phyloP scores from a whole-genome alignment of 1,140 invertebrate species.

The Coptotermes formosanus region DNA sequence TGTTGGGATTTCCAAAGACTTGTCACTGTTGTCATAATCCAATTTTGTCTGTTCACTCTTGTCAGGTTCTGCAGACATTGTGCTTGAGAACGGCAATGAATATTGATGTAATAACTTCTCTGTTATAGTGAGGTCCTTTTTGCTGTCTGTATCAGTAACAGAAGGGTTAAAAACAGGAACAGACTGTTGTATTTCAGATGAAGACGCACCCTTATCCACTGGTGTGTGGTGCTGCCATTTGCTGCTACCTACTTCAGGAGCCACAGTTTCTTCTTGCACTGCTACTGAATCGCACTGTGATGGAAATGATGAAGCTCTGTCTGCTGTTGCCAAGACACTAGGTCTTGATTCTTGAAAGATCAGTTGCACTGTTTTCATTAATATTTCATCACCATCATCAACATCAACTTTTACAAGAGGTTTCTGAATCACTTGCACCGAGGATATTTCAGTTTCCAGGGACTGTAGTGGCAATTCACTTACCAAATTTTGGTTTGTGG shows the following conservation, averaged over 20 bases:
- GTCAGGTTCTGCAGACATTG: background rate
- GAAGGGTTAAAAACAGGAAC: background rate
- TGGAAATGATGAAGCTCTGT: background rate
- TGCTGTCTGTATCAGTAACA: background rate
- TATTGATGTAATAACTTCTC: background rate
- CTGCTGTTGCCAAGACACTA: slow-evolving; percentile 23
- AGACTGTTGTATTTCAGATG: background rate
- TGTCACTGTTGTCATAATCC: background rate
- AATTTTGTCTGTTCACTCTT: background rate
- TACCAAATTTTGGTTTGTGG: background rate
- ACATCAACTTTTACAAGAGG: background rate
- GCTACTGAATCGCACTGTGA: background rate
- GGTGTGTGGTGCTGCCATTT: background rate
- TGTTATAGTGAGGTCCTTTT: background rate
- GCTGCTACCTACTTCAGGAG: background rate
- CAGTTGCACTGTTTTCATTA: slow-evolving; percentile 10
- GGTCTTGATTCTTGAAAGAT: slow-evolving; percentile 30
- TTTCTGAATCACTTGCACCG: background rate
- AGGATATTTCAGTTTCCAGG: no score
- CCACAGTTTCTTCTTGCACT: background rate
- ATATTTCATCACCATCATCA: slow-evolving; percentile 24
- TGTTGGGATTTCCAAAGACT: background rate
- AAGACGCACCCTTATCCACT: background rate
- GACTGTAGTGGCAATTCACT: background rate
- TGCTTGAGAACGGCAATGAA: background rate